Percentiles rank a stretch among this genome's conserved stretches.
Evolutionary conservation across 1,140 invertebrate species (phyloP).

Genomic region (Ectropis grisescens): DNA sequence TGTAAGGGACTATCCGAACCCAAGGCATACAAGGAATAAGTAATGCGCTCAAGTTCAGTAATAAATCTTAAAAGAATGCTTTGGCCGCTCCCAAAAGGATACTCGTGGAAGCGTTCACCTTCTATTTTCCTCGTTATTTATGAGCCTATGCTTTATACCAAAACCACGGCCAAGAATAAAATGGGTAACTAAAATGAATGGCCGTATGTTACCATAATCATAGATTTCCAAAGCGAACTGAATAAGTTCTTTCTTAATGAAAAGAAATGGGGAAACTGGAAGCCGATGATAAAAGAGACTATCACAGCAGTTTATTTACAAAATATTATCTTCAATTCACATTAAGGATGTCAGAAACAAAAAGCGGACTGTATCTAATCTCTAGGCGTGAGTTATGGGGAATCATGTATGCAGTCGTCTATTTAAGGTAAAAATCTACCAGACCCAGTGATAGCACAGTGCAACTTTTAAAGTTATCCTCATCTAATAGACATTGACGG

Average conservation of each 20-base stretch:
- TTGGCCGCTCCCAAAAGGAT: slow-evolving; percentile 65
- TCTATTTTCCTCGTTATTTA: slow-evolving; percentile 67
- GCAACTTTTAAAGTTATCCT: too few relatives aligned
- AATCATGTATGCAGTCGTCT: slow-evolving; percentile 19
- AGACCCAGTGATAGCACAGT: too few relatives aligned
- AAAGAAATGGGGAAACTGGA: slow-evolving; percentile 38
- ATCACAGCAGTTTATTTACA: slow-evolving; percentile 26
- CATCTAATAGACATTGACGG: too few relatives aligned
- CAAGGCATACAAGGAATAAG: slow-evolving; percentile 62
- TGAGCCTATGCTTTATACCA: slow-evolving; percentile 61
- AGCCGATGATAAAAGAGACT: slow-evolving; percentile 23
- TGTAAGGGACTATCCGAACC: slow-evolving; percentile 26
- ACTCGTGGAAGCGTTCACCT: slow-evolving; percentile 63
- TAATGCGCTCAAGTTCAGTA: slow-evolving; percentile 62
- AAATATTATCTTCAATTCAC: slow-evolving; percentile 19
- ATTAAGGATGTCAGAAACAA: slow-evolving; percentile 24
- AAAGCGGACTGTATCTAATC: slow-evolving; percentile 38
- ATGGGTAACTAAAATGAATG: slow-evolving; percentile 63
- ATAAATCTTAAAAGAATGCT: slow-evolving; percentile 70
- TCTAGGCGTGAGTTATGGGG: slow-evolving; percentile 37
- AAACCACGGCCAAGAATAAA: slow-evolving; percentile 60
- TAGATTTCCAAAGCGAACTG: slow-evolving; percentile 34
- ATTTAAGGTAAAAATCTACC: slow-evolving; percentile 21
- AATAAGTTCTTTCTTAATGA: slow-evolving; percentile 33
- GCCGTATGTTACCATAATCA: slow-evolving; percentile 49